phyloP scores from a whole-genome alignment of 2,888 invertebrate species.

The Melieria omissa region DNA sequence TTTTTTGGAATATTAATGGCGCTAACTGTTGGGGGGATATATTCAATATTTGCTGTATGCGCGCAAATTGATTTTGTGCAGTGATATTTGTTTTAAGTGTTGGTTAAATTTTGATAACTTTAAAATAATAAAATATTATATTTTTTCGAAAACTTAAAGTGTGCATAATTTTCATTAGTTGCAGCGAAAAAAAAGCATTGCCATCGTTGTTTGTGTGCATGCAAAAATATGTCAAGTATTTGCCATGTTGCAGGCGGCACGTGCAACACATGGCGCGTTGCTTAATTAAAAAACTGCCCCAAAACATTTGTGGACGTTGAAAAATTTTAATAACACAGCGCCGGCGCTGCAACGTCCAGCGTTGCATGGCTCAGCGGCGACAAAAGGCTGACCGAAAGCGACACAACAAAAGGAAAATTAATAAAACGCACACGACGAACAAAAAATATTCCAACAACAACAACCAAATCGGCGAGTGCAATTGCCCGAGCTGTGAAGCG shows the following conservation, averaged over 20 bases:
- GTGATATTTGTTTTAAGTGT: too few species aligned
- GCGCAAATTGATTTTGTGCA: too few species aligned
- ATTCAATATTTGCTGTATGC: too few species aligned
- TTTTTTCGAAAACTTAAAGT: too few species aligned
- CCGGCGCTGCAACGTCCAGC: too few species aligned
- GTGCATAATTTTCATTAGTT: too few species aligned
- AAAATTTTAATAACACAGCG: not conserved
- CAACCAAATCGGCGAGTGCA: constrained; percentile 49
- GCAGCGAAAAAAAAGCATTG: not conserved
- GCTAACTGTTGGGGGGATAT: too few species aligned
- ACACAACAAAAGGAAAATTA: too few species aligned
- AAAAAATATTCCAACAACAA: not conserved
- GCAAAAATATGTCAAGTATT: not conserved
- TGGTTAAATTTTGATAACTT: too few species aligned
- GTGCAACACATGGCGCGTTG: constrained; percentile 23
- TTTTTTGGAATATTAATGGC: too few species aligned
- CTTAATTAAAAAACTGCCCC: constrained; percentile 37
- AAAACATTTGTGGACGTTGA: constrained; percentile 3
- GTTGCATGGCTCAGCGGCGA: not conserved
- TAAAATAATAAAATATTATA: too few species aligned
- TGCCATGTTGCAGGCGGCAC: constrained; percentile 4
- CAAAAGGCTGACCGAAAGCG: constrained; percentile 20
- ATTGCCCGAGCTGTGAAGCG: constrained; percentile 51
- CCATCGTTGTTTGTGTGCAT: not conserved
- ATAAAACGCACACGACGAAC: constrained; percentile 3